phyloP scores from a whole-genome alignment of 2,888 invertebrate genomes.

The Eupithecia insigniata region DNA sequence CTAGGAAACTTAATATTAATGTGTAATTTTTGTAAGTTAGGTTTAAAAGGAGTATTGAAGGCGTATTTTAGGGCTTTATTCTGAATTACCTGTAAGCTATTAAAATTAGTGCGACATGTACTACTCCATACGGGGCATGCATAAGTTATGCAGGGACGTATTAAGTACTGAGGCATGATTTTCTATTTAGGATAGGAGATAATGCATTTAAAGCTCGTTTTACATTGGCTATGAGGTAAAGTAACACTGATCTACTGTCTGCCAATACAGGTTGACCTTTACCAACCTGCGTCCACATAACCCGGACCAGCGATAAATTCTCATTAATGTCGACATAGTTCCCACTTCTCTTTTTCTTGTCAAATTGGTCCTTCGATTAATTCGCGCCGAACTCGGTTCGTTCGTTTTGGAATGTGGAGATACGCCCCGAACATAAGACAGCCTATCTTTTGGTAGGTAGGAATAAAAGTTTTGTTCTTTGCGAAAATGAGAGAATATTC shows the following conservation, averaged over 20 bases:
- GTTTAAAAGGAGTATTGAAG: no score
- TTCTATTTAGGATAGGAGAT: no score
- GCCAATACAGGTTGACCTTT: not conserved
- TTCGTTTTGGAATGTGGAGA: constrained; percentile 48
- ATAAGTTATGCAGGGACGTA: no score
- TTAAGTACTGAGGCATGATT: no score
- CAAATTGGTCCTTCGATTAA: constrained; percentile 63
- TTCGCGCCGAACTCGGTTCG: constrained; percentile 61
- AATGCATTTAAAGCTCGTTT: no score
- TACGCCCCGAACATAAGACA: constrained; percentile 18
- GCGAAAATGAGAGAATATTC: constrained; percentile 7
- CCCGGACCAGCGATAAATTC: constrained; percentile 48
- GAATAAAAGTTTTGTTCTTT: constrained; percentile 22
- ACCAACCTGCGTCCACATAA: not conserved
- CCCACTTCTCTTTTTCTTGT: constrained; percentile 57
- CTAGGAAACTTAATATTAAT: no score
- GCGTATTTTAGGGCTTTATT: no score
- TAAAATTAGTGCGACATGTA: no score
- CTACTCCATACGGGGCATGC: no score
- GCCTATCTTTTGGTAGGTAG: not conserved
- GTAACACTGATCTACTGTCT: not conserved
- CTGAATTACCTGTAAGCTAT: no score
- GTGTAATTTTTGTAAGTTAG: no score
- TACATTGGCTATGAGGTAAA: not conserved
- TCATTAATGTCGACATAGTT: constrained; percentile 53